Evolutionary conservation across 2,797 vertebrate species (phyloP).

Genomic region (Odontamblyopus rebecca): DNA sequence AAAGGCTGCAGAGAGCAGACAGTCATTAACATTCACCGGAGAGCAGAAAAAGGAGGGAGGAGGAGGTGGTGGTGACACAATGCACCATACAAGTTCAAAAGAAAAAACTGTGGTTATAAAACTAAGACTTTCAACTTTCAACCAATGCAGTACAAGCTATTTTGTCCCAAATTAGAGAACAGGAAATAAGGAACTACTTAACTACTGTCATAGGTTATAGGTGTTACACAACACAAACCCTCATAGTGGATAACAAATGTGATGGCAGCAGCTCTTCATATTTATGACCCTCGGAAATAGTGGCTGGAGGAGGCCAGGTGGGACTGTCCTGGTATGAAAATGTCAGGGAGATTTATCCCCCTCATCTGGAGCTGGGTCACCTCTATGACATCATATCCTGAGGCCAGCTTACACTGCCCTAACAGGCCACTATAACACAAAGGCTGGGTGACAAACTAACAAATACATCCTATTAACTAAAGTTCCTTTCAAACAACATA

Average conservation of each 20-base stretch:
- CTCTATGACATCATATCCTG: constrained; percentile 66
- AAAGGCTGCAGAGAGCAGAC: constrained; percentile 64
- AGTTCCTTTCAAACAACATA: constrained; percentile 22
- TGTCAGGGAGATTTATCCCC: constrained; percentile 56
- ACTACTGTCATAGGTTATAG: neutral
- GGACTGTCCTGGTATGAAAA: constrained; percentile 46
- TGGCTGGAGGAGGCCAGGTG: constrained; percentile 45
- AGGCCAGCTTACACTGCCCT: constrained; percentile 50
- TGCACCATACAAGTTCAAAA: constrained; percentile 64
- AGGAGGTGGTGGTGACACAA: constrained; percentile 59
- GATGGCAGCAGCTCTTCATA: constrained; percentile 14
- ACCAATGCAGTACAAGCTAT: constrained; percentile 12
- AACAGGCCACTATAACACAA: constrained; percentile 55
- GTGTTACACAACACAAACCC: constrained; percentile 4
- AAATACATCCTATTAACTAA: neutral
- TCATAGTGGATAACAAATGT: constrained; percentile 10
- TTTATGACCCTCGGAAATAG: constrained; percentile 58
- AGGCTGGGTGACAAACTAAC: constrained; percentile 32
- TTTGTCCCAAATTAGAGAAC: constrained; percentile 1
- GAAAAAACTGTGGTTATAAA: constrained; percentile 39
- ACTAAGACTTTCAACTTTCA: constrained; percentile 8
- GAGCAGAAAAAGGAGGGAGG: constrained; percentile 49
- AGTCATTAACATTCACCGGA: constrained; percentile 72
- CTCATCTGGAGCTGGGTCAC: constrained; percentile 63
- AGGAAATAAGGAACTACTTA: neutral